phyloP scores from a whole-genome alignment of 2,888 invertebrate genomes.

The Papilio demoleus region DNA sequence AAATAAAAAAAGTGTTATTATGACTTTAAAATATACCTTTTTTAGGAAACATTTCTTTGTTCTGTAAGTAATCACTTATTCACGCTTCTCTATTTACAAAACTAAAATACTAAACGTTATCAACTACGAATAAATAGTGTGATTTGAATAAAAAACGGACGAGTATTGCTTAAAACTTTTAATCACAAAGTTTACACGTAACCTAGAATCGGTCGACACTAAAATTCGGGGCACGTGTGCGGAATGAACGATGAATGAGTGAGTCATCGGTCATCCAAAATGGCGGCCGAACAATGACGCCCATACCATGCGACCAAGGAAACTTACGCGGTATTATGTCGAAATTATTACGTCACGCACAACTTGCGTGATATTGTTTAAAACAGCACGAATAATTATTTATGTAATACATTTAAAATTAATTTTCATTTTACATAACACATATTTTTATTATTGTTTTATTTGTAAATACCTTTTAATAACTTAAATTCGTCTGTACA shows the following conservation, averaged over 20 bases:
- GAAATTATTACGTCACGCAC: conserved; percentile 26
- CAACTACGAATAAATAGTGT: background rate
- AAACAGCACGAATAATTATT: background rate
- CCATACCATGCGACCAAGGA: conserved; percentile 19
- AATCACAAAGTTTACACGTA: conserved; percentile 33
- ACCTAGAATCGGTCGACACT: conserved; percentile 29
- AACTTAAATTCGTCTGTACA: no score
- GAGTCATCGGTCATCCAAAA: conserved; percentile 37
- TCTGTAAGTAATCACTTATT: conserved; percentile 30
- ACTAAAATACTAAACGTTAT: conserved; percentile 1
- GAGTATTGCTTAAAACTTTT: conserved; percentile 25
- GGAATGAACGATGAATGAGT: conserved; percentile 38
- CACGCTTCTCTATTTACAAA: background rate
- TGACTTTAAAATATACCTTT: conserved; percentile 29
- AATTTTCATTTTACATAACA: background rate
- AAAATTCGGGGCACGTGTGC: conserved; percentile 33
- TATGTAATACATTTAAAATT: background rate
- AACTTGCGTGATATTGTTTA: conserved; percentile 4
- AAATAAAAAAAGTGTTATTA: conserved; percentile 17
- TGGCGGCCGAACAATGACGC: conserved; percentile 39
- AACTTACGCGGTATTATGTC: conserved; percentile 31
- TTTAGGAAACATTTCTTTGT: conserved; percentile 37
- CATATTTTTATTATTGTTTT: background rate
- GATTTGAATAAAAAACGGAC: conserved; percentile 16
- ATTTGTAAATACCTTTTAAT: no score